These are phyloP conservation scores for Semaprochilodus insignis DNA, from an alignment of 2,797 vertebrate species.

Conservation along the genomic window DNA sequence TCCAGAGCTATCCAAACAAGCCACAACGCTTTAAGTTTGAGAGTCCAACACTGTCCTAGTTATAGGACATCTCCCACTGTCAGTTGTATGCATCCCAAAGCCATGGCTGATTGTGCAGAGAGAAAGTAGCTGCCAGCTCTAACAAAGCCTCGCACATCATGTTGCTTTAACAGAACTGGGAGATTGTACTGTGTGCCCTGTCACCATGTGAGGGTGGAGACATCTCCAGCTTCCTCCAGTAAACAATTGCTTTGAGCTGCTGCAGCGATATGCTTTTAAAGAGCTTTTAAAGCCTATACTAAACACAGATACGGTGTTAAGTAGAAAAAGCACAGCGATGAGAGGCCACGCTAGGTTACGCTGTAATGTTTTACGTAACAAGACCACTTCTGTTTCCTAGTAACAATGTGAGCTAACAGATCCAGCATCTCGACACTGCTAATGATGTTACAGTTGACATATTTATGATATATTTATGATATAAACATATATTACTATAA, in stretches of 20 bases:
- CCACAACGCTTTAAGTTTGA: no score
- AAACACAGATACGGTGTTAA: neutral
- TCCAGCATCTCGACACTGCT: neutral
- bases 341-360: neutral
- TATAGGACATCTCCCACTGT: slow-evolving; percentile 1
- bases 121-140: slow-evolving; percentile 14
- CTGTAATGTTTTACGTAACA: slow-evolving; percentile 3
- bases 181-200: slow-evolving; percentile 44
- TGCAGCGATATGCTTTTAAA: neutral
- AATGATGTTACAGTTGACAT: neutral
- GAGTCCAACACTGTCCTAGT: no score
- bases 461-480: no score
- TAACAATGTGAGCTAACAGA: neutral
- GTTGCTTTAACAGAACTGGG: slow-evolving; percentile 41
- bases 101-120: neutral
- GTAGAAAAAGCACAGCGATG: neutral
- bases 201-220: slow-evolving; percentile 60
- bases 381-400: neutral
- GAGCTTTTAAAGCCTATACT: slow-evolving; percentile 3
- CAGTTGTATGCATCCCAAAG: neutral
- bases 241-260: slow-evolving; percentile 31
- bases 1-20: no score
- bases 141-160: slow-evolving; percentile 26
- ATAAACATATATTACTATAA: no score
- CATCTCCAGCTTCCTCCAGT: slow-evolving; percentile 51